Percentiles rank a stretch among this genome's conserved stretches.
Conservation (phyloP, 2,113 vertebrate species). For the Nettapus auritus region DNA sequence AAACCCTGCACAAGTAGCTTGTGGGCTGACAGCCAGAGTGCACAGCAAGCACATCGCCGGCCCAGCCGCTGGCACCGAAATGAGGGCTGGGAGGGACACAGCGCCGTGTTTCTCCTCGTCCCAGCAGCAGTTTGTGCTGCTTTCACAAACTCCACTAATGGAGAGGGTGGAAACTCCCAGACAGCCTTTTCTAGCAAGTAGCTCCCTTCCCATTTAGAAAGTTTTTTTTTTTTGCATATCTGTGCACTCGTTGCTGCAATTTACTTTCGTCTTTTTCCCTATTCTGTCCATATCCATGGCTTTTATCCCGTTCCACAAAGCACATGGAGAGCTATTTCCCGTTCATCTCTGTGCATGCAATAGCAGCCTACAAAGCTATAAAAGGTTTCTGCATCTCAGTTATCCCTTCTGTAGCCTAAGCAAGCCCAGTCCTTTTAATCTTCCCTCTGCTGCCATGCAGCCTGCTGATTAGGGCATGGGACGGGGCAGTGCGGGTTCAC, state of each 20-base stretch:
- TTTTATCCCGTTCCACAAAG: background rate
- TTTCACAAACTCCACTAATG: background rate
- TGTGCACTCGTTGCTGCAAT: background rate
- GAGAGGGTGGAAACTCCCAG: background rate
- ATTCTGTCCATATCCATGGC: background rate
- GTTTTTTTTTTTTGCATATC: background rate
- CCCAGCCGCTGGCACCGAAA: background rate
- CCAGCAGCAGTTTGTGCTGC: background rate
- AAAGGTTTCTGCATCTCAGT: background rate
- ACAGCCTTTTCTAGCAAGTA: background rate
- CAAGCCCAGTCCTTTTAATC: background rate
- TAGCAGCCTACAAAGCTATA: background rate
- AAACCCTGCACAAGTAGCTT: rapidly evolving
- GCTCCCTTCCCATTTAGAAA: background rate
- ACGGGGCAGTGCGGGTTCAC: background rate
- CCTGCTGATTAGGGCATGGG: background rate
- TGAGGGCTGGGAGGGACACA: background rate
- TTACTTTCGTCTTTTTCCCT: background rate
- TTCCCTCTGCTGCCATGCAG: background rate
- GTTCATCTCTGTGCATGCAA: rapidly evolving
- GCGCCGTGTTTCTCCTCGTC: background rate
- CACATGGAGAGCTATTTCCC: background rate
- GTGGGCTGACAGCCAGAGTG: background rate
- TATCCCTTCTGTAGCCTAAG: background rate
- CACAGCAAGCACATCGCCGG: background rate